Evolutionary conservation across 2,888 invertebrate genomes (phyloP).

Genomic region (Suillia variegata): DNA sequence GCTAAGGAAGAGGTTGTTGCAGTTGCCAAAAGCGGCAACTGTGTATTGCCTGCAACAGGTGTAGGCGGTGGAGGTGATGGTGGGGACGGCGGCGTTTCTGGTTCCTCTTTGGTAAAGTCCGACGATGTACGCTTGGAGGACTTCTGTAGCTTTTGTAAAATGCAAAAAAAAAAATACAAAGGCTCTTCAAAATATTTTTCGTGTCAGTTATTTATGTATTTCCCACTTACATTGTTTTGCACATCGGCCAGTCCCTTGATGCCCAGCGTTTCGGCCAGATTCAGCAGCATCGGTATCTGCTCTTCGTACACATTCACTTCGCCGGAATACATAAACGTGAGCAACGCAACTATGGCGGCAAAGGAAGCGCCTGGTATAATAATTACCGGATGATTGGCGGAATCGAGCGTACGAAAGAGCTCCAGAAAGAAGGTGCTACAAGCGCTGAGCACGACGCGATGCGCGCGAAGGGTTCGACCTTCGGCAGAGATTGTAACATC

Average conservation of each 20-base stretch:
- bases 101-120: slow-evolving; percentile 34
- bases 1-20: slow-evolving; percentile 19
- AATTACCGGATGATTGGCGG: slow-evolving; percentile 59
- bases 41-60: slow-evolving; percentile 18
- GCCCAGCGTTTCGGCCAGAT: slow-evolving; percentile 79
- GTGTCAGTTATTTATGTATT: too few species aligned
- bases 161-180: background rate
- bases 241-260: slow-evolving; percentile 83
- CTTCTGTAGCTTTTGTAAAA: slow-evolving; percentile 29
- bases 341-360: slow-evolving; percentile 67
- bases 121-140: slow-evolving; percentile 14
- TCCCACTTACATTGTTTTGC: slow-evolving; percentile 69
- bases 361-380: slow-evolving; percentile 61
- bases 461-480: slow-evolving; percentile 82
- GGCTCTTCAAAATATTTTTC: too few species aligned
- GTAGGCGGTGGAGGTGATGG: slow-evolving; percentile 29
- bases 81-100: slow-evolving; percentile 25
- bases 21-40: slow-evolving; percentile 25
- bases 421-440: slow-evolving; percentile 91
- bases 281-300: slow-evolving; percentile 76
- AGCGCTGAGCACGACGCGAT: slow-evolving; percentile 83
- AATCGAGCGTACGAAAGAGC: slow-evolving; percentile 67
- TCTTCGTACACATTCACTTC: slow-evolving; percentile 84
- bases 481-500: slow-evolving; percentile 88
- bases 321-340: slow-evolving; percentile 87